These are phyloP conservation scores for Xestia sexstrigata DNA, from an alignment of 2,888 invertebrate genomes.

Conservation along the genomic window DNA sequence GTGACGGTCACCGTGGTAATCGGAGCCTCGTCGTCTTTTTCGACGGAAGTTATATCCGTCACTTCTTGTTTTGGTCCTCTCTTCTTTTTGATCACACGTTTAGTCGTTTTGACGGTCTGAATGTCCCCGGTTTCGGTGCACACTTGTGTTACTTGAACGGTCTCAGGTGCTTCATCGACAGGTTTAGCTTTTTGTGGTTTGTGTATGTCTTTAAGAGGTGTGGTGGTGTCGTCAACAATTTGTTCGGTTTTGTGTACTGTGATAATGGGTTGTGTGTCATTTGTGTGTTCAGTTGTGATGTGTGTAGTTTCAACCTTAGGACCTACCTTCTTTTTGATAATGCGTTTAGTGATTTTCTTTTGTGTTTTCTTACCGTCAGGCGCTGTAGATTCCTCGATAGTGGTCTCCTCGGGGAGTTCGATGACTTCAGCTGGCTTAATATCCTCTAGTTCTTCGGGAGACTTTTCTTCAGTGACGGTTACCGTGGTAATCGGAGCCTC, in stretches of 20 bases:
- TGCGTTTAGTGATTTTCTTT: no score
- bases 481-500: no score
- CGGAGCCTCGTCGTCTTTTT: conserved; percentile 52
- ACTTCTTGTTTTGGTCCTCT: conserved; percentile 33
- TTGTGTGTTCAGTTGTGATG: conserved; percentile 7
- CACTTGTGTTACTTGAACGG: conserved; percentile 59
- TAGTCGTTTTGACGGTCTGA: conserved; percentile 12
- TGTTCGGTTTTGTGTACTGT: conserved; percentile 16
- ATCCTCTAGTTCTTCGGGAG: no score
- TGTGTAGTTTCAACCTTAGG: not conserved
- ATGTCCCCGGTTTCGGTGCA: conserved; percentile 62
- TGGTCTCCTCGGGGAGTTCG: no score
- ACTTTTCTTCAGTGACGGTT: no score
- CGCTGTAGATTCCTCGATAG: no score
- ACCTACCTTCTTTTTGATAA: not conserved
- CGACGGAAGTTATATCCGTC: conserved; percentile 64
- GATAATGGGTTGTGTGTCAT: not conserved
- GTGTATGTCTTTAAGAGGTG: not conserved
- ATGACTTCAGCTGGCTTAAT: no score
- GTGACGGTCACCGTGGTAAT: conserved; percentile 42
- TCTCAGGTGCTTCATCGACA: conserved; percentile 43
- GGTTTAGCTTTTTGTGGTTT: not conserved
- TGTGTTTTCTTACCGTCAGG: no score
- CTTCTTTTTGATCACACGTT: conserved; percentile 30
- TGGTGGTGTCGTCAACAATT: not conserved